A percentile compares a stretch with the other conserved stretches of the same genome.
These are phyloP conservation scores for Anoura caudifer DNA, from an alignment of 2,113 vertebrate genomes.

Conservation along the genomic window DNA sequence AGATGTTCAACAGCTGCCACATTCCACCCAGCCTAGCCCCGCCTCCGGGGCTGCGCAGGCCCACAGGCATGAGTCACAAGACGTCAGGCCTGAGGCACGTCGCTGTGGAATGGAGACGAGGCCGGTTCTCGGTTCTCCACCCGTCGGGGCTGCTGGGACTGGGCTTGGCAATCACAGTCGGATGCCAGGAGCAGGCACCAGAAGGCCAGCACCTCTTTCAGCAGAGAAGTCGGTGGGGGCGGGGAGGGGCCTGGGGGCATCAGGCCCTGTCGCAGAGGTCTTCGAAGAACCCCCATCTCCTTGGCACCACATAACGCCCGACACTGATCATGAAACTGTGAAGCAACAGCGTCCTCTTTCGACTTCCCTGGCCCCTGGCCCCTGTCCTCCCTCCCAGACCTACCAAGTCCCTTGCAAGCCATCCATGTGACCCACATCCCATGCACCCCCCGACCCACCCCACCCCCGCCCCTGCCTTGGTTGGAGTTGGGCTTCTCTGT, in stretches of 20 bases:
- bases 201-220: background rate
- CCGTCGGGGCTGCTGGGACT: background rate
- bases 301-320: background rate
- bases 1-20: constrained; percentile 45
- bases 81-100: background rate
- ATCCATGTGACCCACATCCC: too few relatives aligned
- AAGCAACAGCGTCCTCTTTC: background rate
- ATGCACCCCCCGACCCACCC: too few relatives aligned
- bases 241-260: background rate
- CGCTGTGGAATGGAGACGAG: background rate
- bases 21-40: constrained; percentile 20
- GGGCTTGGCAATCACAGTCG: background rate
- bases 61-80: constrained; percentile 4
- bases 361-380: too few relatives aligned
- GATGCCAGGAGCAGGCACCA: background rate
- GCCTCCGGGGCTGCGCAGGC: background rate
- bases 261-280: background rate
- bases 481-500: background rate
- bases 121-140: background rate
- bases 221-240: background rate
- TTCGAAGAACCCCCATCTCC: background rate
- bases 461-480: background rate
- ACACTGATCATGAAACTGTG: background rate
- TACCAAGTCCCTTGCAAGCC: background rate
- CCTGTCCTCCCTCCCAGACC: background rate